Evolutionary conservation across 2,888 invertebrate genomes (phyloP).

Genomic region (Melieria picta): DNA sequence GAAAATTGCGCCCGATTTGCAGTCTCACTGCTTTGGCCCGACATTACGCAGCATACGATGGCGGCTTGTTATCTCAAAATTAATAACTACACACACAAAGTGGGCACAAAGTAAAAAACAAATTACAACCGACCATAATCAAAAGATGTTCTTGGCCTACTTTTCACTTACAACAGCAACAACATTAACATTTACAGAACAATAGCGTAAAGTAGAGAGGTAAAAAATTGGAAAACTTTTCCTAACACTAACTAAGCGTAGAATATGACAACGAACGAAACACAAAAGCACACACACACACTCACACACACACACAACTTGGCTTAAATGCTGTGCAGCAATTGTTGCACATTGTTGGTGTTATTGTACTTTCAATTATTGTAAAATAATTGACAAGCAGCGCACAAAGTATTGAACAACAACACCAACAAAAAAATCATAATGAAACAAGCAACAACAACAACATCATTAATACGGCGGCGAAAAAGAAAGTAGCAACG

Average conservation of each 20-base stretch:
- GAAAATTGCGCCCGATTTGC: too few species aligned
- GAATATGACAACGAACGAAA: too few species aligned
- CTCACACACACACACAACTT: not conserved
- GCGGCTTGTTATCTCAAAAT: too few species aligned
- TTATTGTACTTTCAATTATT: conserved; percentile 6
- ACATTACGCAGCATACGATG: too few species aligned
- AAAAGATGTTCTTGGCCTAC: conserved; percentile 12
- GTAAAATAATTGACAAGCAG: conserved; percentile 9
- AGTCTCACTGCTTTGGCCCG: too few species aligned
- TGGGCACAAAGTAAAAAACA: too few species aligned
- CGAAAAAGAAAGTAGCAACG: too few species aligned
- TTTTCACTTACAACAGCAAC: not conserved
- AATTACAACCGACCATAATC: not conserved
- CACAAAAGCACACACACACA: not conserved
- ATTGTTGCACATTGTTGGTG: not conserved
- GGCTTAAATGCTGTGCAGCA: not conserved
- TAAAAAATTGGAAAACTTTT: not conserved
- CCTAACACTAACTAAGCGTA: not conserved
- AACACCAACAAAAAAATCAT: not conserved
- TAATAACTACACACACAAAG: too few species aligned
- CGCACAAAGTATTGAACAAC: not conserved
- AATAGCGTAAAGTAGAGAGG: too few species aligned
- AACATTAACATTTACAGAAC: too few species aligned
- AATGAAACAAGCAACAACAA: not conserved
- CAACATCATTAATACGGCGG: not conserved